Conservation (phyloP, 2,113 vertebrate genomes). For the Toxotes jaculatrix region DNA sequence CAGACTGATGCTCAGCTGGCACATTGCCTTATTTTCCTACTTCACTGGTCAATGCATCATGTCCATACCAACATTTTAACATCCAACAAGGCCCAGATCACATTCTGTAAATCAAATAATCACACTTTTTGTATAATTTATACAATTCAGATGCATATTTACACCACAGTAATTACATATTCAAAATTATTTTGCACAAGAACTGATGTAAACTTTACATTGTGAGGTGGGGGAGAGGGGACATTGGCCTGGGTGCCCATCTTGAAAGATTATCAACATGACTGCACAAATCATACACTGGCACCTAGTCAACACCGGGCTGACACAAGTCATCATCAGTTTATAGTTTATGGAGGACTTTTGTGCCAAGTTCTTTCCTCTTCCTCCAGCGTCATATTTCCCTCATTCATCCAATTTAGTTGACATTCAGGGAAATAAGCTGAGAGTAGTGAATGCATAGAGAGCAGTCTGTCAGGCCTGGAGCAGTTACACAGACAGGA, state of each 20-base stretch:
- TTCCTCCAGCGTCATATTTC: constrained; percentile 30
- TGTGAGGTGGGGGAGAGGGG: not conserved
- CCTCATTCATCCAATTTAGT: constrained; percentile 75
- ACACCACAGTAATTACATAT: constrained; percentile 73
- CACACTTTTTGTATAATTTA: constrained; percentile 54
- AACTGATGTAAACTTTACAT: constrained; percentile 60
- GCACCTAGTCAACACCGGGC: constrained; percentile 16
- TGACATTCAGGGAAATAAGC: constrained; percentile 90
- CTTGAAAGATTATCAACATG: constrained; percentile 37
- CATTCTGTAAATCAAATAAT: constrained; percentile 61
- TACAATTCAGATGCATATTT: constrained; percentile 74
- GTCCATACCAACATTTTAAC: constrained; percentile 34
- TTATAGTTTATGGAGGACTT: constrained; percentile 34
- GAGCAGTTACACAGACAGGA: constrained; percentile 46
- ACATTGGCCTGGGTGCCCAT: constrained; percentile 4
- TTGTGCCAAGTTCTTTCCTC: constrained; percentile 38
- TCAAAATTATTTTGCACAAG: constrained; percentile 60
- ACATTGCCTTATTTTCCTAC: not conserved
- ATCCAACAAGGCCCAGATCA: constrained; percentile 46
- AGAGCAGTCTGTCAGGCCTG: constrained; percentile 76
- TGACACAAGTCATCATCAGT: constrained; percentile 41
- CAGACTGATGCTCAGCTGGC: constrained; percentile 4
- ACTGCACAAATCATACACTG: constrained; percentile 53
- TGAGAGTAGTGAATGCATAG: constrained; percentile 82
- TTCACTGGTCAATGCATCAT: constrained; percentile 9